phyloP scores from a whole-genome alignment of 2,113 vertebrate genomes.

The Myrmecobius fasciatus region DNA sequence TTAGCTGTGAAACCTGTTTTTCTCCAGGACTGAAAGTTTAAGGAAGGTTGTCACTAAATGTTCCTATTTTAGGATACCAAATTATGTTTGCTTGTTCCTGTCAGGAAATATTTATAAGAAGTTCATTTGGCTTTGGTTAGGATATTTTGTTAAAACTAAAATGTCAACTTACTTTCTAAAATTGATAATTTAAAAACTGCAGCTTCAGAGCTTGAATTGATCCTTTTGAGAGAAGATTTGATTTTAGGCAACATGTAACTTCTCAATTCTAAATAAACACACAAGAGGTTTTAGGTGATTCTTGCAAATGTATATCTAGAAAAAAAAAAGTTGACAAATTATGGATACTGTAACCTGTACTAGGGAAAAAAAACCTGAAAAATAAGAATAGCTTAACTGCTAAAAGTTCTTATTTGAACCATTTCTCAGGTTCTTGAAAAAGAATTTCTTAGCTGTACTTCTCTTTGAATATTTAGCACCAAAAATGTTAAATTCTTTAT shows the following conservation, averaged over 20 bases:
- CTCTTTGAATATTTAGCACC: conserved; percentile 38
- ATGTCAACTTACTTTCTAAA: conserved; percentile 30
- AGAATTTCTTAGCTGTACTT: conserved; percentile 49
- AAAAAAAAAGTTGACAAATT: too few relatives aligned
- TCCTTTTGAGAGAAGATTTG: conserved; percentile 27
- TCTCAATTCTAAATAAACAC: too few relatives aligned
- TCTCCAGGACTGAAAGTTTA: not conserved
- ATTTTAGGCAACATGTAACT: not conserved
- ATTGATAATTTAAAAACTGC: not conserved
- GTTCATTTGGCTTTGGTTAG: not conserved
- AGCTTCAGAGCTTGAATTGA: conserved; percentile 33
- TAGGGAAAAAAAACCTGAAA: not conserved
- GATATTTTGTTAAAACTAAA: conserved; percentile 28
- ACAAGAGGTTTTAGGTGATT: too few relatives aligned
- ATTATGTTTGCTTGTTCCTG: conserved; percentile 18
- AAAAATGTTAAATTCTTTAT: conserved; percentile 43
- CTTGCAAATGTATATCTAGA: too few relatives aligned
- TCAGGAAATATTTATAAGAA: conserved; percentile 36
- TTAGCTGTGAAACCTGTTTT: conserved; percentile 37
- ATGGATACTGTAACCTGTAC: too few relatives aligned
- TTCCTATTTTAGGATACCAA: conserved; percentile 12
- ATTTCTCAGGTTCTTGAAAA: not conserved
- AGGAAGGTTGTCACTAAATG: conserved; percentile 34
- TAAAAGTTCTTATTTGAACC: not conserved
- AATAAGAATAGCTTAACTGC: not conserved